Base-by-base conservation (phyloP, 2,888 invertebrate genomes). In the Cataglyphis albicans region DNA sequence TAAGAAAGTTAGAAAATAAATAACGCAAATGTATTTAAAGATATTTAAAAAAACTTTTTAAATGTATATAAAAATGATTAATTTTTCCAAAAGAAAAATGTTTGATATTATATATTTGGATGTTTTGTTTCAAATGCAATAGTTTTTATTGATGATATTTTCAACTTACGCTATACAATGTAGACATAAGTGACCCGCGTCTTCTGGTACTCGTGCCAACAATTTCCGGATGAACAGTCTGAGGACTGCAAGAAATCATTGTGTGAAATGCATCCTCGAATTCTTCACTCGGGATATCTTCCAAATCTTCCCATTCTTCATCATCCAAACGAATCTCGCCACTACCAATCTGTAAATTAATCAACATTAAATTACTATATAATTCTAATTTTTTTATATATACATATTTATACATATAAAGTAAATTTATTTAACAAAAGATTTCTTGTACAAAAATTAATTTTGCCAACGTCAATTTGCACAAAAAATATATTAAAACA, bases 321-420 rank as follows among this genome's bases (percentile, higher is more conserved):
- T 98, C 97, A 89, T 98, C 97, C 6, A 97, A 96, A 0, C 97
- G 96, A 82, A 98, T 97, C 93, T 98, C 98, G 0, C 98, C 98
- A 83, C 98, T 98, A 12, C 98, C 98, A 32, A 97, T 96, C 97
- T 97, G 86, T 12, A 3, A 32, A 12, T 61, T 82, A 12, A 67
- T 68, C 12, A 64, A 41, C 21, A 59, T 44, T 25, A 25, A 67
- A 6, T 12, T 41, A 18, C 12, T 38, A 41, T 29, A 18, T 32
- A n/a, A n/a, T 35, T 35, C 29, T 15, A 44, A 21, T 1, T 3
- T 25, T 68, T 9, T 67, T 35, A 0, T 15, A 12, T 3, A 72
- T 25, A 7, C 10, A 38, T 57, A 38, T 72, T 72, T 70, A 21
- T 38, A 29, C 25, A 29, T 29, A 57, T 59, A 18, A 38, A 38